A percentile compares a stretch with the other conserved stretches of the same genome.
These are phyloP conservation scores for Unio delphinus DNA, from an alignment of 2,888 invertebrate genomes.

Conservation along the genomic window DNA sequence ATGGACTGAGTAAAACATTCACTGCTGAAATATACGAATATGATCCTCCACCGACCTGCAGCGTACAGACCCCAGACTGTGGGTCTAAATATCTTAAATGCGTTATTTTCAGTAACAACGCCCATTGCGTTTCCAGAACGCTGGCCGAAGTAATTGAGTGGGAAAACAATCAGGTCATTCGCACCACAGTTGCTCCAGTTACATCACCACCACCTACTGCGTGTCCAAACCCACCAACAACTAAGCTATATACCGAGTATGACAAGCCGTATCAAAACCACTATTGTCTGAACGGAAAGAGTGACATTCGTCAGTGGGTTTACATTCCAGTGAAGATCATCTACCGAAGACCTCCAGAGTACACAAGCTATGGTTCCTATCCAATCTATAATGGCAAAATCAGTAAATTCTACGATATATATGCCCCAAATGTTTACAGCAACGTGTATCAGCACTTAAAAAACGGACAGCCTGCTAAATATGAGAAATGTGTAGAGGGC, in stretches of 20 bases:
- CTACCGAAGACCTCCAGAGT: slow-evolving; percentile 52
- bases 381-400: slow-evolving; percentile 47
- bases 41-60: slow-evolving; percentile 48
- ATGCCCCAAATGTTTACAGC: slow-evolving; percentile 42
- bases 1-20: slow-evolving; percentile 41
- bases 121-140: slow-evolving; percentile 32
- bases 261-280: slow-evolving; percentile 50
- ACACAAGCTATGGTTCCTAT: slow-evolving; percentile 42
- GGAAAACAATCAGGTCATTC: slow-evolving; percentile 12
- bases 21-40: slow-evolving; percentile 41
- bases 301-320: slow-evolving; percentile 55
- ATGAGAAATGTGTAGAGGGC: slow-evolving; percentile 32
- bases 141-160: slow-evolving; percentile 29
- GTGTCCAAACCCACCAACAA: too few species aligned
- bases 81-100: slow-evolving; percentile 47
- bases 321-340: slow-evolving; percentile 56
- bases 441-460: slow-evolving; percentile 27
- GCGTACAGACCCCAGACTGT: slow-evolving; percentile 31
- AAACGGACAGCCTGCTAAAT: slow-evolving; percentile 28
- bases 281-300: slow-evolving; percentile 54
- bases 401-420: slow-evolving; percentile 46
- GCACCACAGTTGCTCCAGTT: slow-evolving; percentile 5
- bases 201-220: too few species aligned
- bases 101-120: slow-evolving; percentile 11
- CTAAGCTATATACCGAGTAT: not conserved